Conservation (phyloP, 2,113 vertebrate species). For the Tonatia bakeri region DNA sequence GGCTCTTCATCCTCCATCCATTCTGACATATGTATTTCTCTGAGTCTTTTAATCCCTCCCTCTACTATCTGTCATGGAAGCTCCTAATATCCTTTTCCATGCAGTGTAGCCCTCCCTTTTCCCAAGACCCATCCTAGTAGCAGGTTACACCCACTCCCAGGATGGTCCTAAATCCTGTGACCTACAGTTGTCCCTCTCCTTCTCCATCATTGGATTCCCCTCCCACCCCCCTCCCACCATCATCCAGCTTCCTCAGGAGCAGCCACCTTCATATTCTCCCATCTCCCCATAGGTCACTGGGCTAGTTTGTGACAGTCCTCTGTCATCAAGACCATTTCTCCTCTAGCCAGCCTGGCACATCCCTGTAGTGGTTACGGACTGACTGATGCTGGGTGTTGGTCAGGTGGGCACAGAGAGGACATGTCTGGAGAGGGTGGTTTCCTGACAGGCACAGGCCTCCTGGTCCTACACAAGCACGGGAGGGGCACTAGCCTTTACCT, state of each 20-base stretch:
- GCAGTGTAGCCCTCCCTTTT: no score
- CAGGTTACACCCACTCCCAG: no score
- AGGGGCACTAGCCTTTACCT: background rate
- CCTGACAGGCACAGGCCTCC: background rate
- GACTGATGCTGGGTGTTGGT: background rate
- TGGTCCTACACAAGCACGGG: rapidly evolving
- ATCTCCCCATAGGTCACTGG: background rate
- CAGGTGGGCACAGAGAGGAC: background rate
- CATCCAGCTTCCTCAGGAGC: background rate
- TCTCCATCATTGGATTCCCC: no score
- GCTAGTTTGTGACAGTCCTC: background rate
- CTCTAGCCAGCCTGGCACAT: background rate
- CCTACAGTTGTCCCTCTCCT: background rate
- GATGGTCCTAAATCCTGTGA: background rate
- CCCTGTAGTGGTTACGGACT: background rate
- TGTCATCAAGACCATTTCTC: background rate
- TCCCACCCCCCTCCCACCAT: background rate
- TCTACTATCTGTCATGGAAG: background rate
- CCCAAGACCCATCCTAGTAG: background rate
- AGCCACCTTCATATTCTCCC: rapidly evolving
- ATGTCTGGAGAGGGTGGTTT: rapidly evolving
- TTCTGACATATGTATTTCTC: background rate
- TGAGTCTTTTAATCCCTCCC: background rate
- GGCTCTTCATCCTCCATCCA: no score
- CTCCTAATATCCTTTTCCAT: background rate